Evolutionary conservation across 2,797 vertebrate species (phyloP).

Genomic region (Echiichthys vipera): DNA sequence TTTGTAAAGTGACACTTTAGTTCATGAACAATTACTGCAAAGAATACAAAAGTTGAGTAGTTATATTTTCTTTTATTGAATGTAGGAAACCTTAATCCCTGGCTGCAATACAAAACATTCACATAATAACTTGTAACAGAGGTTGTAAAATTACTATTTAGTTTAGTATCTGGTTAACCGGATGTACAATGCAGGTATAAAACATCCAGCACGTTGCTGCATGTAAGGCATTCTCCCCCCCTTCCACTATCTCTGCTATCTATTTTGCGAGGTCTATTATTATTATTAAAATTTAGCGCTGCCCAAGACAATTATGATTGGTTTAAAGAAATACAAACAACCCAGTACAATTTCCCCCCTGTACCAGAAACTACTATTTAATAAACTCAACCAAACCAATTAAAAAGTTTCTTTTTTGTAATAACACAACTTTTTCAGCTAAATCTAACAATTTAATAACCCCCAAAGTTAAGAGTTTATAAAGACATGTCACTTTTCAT

Average conservation of each 20-base stretch:
- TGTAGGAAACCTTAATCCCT: constrained; percentile 1
- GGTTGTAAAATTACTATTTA: constrained; percentile 1
- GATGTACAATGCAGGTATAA: too few species aligned
- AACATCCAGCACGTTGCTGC: too few species aligned
- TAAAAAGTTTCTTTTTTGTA: neutral
- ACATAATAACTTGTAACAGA: constrained; percentile 3
- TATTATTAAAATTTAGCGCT: too few species aligned
- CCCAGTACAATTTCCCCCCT: too few species aligned
- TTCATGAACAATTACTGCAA: constrained; percentile 25
- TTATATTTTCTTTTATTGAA: constrained; percentile 20
- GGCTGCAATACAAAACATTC: constrained; percentile 3
- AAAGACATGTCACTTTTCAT: constrained; percentile 7
- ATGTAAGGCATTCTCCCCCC: too few species aligned
- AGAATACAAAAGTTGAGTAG: neutral
- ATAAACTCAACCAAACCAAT: constrained; percentile 18
- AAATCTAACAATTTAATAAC: constrained; percentile 37
- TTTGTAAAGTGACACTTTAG: neutral
- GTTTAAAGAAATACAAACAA: too few species aligned
- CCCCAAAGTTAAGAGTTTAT: neutral
- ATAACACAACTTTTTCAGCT: constrained; percentile 8
- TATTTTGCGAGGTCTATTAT: too few species aligned
- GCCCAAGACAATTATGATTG: too few species aligned
- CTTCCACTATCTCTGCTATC: too few species aligned
- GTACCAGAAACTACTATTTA: neutral
- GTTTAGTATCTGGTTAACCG: too few species aligned